Evolutionary conservation across 2,888 invertebrate species (phyloP), one percentile per base, ranked within the genome.

Genomic region (Sarcophaga subvicina): DNA sequence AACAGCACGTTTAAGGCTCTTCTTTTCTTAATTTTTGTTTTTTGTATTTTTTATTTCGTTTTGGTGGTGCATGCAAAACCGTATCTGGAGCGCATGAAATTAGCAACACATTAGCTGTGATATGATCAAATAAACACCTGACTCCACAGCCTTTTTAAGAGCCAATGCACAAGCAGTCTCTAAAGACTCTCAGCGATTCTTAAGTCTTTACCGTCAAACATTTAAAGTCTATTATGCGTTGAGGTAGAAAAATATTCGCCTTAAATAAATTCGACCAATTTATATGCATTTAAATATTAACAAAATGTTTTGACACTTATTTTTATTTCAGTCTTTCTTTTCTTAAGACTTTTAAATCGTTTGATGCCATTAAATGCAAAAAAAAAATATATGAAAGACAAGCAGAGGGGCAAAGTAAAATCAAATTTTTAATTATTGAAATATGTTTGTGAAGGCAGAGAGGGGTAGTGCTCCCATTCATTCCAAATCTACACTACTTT

Each of bases 231-330:
- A 66, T 73, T 81, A 64, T 69, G 49, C 62, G 72, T 12, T 70
- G 54, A 78, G 78, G 75, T 75, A 80, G 54, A 85, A 85, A 80
- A 80, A 81, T 72, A 71, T 84, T 79, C 83, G 76, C 59, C 83
- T 85, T 81, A 63, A 72, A 62, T 72, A 88, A 80, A 88, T 89
- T 89, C 83, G 83, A 87, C 85, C 88, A 90, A 90, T 90, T 90
- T 90, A 90, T 90, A 89, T 89, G 89, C 90, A 89, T 91, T 91
- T 91, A 90, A 83, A 90, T 89, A 86, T 85, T 88, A 89, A 90
- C 90, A 91, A 91, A 91, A 90, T 90, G 91, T 90, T 91, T 91
- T 91, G 90, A 90, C 90, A 90, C 90, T 89, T 89, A 89, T 88
- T 85, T 67, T 70, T 86, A 80, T 76, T 88, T 82, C 76, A 14